A percentile compares a stretch with the other conserved stretches of the same genome.
These are phyloP conservation scores for Batillaria attramentaria DNA, from an alignment of 1,140 invertebrate genomes.

Conservation along the genomic window DNA sequence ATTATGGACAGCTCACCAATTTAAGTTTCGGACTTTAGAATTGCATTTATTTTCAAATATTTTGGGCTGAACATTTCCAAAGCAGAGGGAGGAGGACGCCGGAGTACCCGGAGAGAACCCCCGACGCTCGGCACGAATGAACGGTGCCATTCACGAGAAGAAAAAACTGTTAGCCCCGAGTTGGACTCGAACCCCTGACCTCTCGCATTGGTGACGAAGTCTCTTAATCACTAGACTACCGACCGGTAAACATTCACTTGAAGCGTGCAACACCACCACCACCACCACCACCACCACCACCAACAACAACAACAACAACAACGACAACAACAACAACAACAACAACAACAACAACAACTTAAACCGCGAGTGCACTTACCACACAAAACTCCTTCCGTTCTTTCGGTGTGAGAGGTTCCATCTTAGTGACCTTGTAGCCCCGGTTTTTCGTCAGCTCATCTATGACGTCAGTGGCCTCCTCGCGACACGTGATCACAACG, in stretches of 20 bases:
- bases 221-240: not conserved
- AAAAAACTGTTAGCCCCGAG: too few relatives aligned
- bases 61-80: too few relatives aligned
- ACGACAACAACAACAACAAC: not conserved
- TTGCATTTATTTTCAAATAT: too few relatives aligned
- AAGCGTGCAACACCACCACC: not conserved
- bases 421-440: constrained; percentile 28
- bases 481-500: constrained; percentile 39
- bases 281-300: too few relatives aligned
- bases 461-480: constrained; percentile 24
- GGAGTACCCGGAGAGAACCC: too few relatives aligned
- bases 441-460: constrained; percentile 34
- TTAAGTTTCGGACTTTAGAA: too few relatives aligned
- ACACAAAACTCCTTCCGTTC: constrained; percentile 40
- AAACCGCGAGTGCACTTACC: constrained; percentile 26
- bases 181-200: too few relatives aligned
- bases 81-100: too few relatives aligned
- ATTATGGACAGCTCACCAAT: too few relatives aligned
- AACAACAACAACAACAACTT: not conserved
- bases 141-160: too few relatives aligned
- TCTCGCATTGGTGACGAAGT: not conserved
- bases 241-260: not conserved
- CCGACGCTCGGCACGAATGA: too few relatives aligned
- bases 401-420: constrained; percentile 35
- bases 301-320: not conserved